phyloP scores from a whole-genome alignment of 1,140 invertebrate genomes.

The Caligus rogercresseyi region DNA sequence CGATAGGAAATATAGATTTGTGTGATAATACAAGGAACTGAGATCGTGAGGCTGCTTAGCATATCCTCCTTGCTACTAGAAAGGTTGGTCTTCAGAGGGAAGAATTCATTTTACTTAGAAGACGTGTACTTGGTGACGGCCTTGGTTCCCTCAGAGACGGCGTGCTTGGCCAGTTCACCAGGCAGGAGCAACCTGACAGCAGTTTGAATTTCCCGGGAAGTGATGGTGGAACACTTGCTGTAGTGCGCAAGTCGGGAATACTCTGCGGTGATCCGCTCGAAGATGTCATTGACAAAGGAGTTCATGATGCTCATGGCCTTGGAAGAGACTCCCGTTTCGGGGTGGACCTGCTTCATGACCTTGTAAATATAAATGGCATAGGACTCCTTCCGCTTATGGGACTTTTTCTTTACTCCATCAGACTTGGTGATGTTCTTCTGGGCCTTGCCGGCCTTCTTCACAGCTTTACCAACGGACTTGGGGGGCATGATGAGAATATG shows the following conservation, averaged over 20 bases:
- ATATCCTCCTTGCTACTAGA: too few relatives aligned
- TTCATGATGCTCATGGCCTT: constrained; percentile 38
- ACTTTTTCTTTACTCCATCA: constrained; percentile 36
- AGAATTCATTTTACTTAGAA: constrained; percentile 33
- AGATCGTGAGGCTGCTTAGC: too few relatives aligned
- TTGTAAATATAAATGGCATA: constrained; percentile 54
- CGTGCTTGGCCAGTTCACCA: constrained; percentile 43
- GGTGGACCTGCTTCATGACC: constrained; percentile 49
- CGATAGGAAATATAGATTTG: too few relatives aligned
- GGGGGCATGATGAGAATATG: constrained; percentile 25
- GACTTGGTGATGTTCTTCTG: constrained; percentile 26
- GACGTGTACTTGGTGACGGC: constrained; percentile 39
- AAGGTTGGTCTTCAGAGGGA: not conserved
- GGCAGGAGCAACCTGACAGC: constrained; percentile 40
- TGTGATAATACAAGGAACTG: too few relatives aligned
- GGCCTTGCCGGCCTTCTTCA: constrained; percentile 28
- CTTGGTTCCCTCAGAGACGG: constrained; percentile 40
- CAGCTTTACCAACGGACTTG: constrained; percentile 26
- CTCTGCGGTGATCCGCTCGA: constrained; percentile 46
- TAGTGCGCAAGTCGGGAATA: constrained; percentile 47
- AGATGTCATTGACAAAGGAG: constrained; percentile 45
- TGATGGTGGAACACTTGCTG: constrained; percentile 45
- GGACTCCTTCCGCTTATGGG: constrained; percentile 38
- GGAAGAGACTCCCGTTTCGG: constrained; percentile 43
- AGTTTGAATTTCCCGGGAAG: constrained; percentile 42